Base-by-base conservation (phyloP, 2,888 invertebrate genomes). In the Apamea monoglypha region DNA sequence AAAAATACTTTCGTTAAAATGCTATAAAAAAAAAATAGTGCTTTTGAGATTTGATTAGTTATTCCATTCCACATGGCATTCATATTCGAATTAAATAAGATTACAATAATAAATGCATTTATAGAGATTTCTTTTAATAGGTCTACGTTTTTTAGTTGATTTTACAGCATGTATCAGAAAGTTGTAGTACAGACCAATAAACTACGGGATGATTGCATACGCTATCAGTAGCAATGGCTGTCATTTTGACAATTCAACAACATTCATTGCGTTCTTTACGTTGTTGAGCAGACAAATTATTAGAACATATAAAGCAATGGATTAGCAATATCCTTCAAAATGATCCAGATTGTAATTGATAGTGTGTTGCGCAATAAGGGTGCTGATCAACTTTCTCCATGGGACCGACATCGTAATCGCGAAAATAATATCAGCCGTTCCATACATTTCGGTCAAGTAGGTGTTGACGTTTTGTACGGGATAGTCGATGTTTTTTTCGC, bases 101-200 rank as follows among this genome's bases (percentile, higher is more conserved):
- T 16, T 29, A 72, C 25, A 81, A 59, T 40, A 82, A 56, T 56
- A 56, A 50, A 56, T 53, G 44, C 68, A 81, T 79, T 80, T 61
- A 69, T 8, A 21, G 61, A 53, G 16, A 71, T 78, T 44, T 5
- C 16, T 81, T 40, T 25, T 25, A 36, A 1, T 47, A 21, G 14
- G 5, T 53, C 36, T 69, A 69, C 0, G 8, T 44, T 56, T 63
- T n/a, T 80, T 59, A 47, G 0, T 50, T 53, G 25, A 36, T 56
- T 67, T 59, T 56, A 25, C 5, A 29, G 29, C 16, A 61, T 61
- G 14, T 61, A 6, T 61, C 14, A 61, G 59, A 61, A 61, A 16
- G 14, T 6, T 61, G 59, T 59, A 14, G 5, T 29, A 14, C 5
- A n/a, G n/a, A 59, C n/a, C 5, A 53, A 10, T 10, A n/a, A 59